Conservation (phyloP, 2,113 vertebrate species). For the Synodontis membranacea region DNA sequence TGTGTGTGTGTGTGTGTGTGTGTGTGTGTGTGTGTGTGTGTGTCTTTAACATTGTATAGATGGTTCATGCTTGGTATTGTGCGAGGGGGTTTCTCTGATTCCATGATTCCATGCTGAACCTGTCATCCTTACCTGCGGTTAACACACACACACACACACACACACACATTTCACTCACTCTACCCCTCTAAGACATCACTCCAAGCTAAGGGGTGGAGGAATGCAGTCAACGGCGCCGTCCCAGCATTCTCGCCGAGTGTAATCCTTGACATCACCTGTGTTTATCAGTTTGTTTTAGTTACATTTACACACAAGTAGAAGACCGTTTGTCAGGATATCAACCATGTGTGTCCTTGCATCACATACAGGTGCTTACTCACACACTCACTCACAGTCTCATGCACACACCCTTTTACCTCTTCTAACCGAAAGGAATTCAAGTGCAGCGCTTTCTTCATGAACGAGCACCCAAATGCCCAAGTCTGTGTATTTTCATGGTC, state of each 20-base stretch:
- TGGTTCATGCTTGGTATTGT: slow-evolving; percentile 54
- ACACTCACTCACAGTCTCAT: neutral
- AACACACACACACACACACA: slow-evolving; percentile 31
- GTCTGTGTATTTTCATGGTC: slow-evolving; percentile 37
- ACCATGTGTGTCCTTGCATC: slow-evolving; percentile 36
- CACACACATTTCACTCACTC: neutral
- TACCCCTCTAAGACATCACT: slow-evolving; percentile 56
- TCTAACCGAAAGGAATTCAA: slow-evolving; percentile 8
- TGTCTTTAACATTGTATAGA: neutral
- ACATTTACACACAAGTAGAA: slow-evolving; percentile 35
- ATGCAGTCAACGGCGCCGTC: slow-evolving; percentile 52
- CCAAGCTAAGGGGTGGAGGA: slow-evolving; percentile 58
- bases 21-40: slow-evolving; percentile 12
- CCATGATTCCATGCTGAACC: slow-evolving; percentile 1
- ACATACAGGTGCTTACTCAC: slow-evolving; percentile 38
- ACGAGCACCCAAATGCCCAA: slow-evolving; percentile 7
- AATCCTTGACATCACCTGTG: slow-evolving; percentile 62
- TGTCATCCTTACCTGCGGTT: slow-evolving; percentile 40
- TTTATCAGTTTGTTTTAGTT: slow-evolving; percentile 53
- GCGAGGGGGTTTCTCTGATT: slow-evolving; percentile 49
- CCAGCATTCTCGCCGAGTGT: slow-evolving; percentile 63
- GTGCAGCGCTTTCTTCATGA: neutral
- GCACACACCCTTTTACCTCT: slow-evolving; percentile 11
- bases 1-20: slow-evolving; percentile 14
- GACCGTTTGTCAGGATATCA: slow-evolving; percentile 18